phyloP scores from a whole-genome alignment of 2,113 vertebrate species.

The Dicerorhinus sumatrensis region DNA sequence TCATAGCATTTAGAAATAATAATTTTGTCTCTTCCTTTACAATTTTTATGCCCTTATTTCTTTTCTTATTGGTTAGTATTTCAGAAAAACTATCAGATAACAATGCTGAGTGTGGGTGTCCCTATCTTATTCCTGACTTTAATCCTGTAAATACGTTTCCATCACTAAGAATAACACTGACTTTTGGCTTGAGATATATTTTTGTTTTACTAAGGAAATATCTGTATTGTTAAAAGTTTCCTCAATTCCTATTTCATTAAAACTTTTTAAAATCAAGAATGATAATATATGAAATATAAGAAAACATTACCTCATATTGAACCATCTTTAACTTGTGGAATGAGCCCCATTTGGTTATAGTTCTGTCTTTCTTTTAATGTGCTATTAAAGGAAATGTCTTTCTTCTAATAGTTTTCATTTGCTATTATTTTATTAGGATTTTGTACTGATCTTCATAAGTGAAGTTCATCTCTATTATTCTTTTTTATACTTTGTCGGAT shows the following conservation, averaged over 20 bases:
- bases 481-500: background rate
- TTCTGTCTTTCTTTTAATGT: background rate
- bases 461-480: background rate
- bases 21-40: background rate
- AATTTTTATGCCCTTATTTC: background rate
- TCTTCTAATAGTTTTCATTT: background rate
- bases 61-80: background rate
- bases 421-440: background rate
- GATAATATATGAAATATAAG: background rate
- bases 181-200: background rate
- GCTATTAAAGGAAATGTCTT: background rate
- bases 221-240: background rate
- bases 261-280: background rate
- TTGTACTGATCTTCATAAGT: background rate
- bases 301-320: background rate
- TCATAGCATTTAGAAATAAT: background rate
- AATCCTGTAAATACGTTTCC: background rate
- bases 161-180: background rate
- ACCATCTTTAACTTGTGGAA: background rate
- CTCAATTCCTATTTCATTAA: background rate
- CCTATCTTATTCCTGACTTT: background rate
- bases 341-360: background rate
- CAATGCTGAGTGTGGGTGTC: background rate
- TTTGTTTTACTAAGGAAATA: background rate
- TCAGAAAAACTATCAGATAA: background rate